Evolutionary conservation across 2,113 vertebrate species (phyloP), one percentile per base, ranked within the genome.

Genomic region (Chionomys nivalis): DNA sequence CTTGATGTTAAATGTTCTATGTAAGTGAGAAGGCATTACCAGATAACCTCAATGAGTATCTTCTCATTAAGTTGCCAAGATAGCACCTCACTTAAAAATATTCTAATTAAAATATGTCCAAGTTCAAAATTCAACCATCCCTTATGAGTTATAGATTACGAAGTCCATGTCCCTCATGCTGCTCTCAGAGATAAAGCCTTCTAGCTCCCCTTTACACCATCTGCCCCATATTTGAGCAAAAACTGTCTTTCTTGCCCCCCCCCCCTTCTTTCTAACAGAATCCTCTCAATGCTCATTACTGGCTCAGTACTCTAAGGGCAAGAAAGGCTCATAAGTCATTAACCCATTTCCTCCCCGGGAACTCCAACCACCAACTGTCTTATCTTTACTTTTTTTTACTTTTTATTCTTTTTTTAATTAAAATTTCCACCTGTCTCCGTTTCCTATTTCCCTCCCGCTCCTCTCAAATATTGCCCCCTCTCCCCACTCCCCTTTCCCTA

Each of bases 341-440:
- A 76, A 85, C 52, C 3, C 13, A 77, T 26, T 73, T 52, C 12
- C 1, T 28, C 10, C 3, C 21, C 2, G 21, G 21, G 52, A 93
- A 86, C 28, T 52, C 42, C 75, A 39, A 16, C 44, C 66, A 70
- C 3, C 11, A 28, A 83, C 28, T 52, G 4, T 3, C 12, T 3
- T 55, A 36, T 39, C 36, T 24, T 88, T n/a, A 77, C 61, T 66
- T 92, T 96, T n/a, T 44, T n/a, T n/a, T n/a, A n/a, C n/a, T n/a
- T n/a, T n/a, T n/a, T n/a, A n/a, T n/a, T n/a, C n/a, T n/a, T n/a
- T n/a, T n/a, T n/a, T n/a, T n/a, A n/a, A n/a, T n/a, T n/a, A n/a
- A n/a, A n/a, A n/a, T n/a, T n/a, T n/a, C n/a, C n/a, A n/a, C n/a
- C n/a, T n/a, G n/a, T n/a, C n/a, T n/a, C n/a, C n/a, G n/a, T n/a